A percentile compares a stretch with the other conserved stretches of the same genome.
phyloP scores from a whole-genome alignment of 2,888 invertebrate genomes.

The Amphipyra tragopoginis region DNA sequence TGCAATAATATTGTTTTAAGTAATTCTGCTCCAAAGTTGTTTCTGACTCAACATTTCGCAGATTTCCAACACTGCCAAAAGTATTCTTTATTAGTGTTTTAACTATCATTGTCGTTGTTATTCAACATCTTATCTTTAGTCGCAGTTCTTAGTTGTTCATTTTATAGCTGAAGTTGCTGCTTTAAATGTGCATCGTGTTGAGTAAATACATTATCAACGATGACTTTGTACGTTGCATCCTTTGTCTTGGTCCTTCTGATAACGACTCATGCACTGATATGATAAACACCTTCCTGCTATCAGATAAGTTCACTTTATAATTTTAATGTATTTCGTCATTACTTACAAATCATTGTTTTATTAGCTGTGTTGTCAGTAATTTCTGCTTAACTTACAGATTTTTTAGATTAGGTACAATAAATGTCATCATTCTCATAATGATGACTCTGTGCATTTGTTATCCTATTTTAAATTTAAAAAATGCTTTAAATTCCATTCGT shows the following conservation, averaged over 20 bases:
- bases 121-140: background rate
- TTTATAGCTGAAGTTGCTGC: background rate
- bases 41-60: too few relatives aligned
- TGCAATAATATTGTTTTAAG: too few relatives aligned
- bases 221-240: slow-evolving; percentile 12
- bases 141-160: background rate
- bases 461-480: too few relatives aligned
- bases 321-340: background rate
- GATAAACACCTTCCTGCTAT: slow-evolving; percentile 15
- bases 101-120: background rate
- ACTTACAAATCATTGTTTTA: background rate
- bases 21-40: too few relatives aligned
- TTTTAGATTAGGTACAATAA: too few relatives aligned
- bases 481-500: too few relatives aligned
- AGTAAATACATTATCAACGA: slow-evolving; percentile 22
- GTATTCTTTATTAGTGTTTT: background rate
- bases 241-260: slow-evolving; percentile 36
- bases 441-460: too few relatives aligned
- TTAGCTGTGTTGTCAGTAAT: background rate
- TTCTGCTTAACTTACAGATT: background rate
- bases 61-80: too few relatives aligned
- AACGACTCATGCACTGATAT: slow-evolving; percentile 41
- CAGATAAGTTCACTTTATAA: background rate
- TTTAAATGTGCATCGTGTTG: slow-evolving; percentile 6
- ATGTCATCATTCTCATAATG: too few relatives aligned